Percentiles rank a stretch among this genome's conserved stretches.
phyloP scores from a whole-genome alignment of 2,113 vertebrate species.

The Myiozetetes cayanensis region DNA sequence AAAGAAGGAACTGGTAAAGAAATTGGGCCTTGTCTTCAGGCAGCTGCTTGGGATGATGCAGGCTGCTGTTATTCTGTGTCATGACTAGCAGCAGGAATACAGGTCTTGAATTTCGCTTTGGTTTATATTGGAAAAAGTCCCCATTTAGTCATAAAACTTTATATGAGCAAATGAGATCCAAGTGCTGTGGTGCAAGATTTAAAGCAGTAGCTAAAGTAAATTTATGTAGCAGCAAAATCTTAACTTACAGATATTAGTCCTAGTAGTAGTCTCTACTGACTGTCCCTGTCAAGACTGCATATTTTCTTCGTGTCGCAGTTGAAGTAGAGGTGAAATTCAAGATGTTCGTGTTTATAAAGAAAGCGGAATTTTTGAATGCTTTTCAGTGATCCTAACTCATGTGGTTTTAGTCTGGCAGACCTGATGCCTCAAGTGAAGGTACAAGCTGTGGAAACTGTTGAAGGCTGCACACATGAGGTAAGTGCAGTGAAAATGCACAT shows the following conservation, averaged over 20 bases:
- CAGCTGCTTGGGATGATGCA: neutral
- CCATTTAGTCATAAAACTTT: neutral
- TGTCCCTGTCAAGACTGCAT: fast-evolving
- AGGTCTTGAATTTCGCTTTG: neutral
- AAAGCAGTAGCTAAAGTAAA: neutral
- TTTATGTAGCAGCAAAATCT: neutral
- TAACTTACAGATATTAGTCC: fast-evolving
- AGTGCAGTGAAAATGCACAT: neutral
- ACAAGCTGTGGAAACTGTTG: constrained; percentile 90
- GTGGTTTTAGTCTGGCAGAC: constrained; percentile 82
- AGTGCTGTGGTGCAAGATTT: neutral
- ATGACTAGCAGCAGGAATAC: neutral
- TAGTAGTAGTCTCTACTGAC: neutral
- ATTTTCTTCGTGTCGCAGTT: neutral
- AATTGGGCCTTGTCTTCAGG: fast-evolving
- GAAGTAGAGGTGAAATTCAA: neutral
- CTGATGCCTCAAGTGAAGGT: constrained; percentile 95
- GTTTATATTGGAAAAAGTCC: neutral
- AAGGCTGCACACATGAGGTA: constrained; percentile 97
- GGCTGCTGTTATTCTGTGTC: neutral
- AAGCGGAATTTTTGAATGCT: neutral
- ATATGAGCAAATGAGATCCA: neutral
- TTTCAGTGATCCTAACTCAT: neutral
- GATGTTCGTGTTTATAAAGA: fast-evolving
- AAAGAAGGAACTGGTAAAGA: neutral